Conservation (phyloP, 1,140 invertebrate species). For the Aphaenogaster rudis region DNA sequence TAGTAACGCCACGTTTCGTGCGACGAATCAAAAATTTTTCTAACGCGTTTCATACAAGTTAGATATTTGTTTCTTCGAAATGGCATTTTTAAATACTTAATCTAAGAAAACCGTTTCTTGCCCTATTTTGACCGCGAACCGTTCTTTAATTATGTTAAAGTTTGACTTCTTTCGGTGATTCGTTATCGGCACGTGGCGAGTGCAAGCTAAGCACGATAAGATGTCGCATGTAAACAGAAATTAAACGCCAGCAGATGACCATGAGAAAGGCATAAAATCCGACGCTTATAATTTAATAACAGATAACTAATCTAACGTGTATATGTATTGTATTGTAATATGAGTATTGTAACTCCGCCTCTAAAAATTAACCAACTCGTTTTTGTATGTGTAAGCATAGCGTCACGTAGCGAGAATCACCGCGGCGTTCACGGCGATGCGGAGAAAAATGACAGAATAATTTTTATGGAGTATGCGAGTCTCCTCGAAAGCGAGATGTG, state of each 20-base stretch:
- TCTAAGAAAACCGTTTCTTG: not conserved
- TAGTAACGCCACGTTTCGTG: constrained; percentile 71
- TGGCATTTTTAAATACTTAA: not conserved
- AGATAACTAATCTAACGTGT: constrained; percentile 81
- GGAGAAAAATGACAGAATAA: constrained; percentile 35
- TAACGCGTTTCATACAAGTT: not conserved
- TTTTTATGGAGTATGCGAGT: constrained; percentile 47
- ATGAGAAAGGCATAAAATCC: constrained; percentile 71
- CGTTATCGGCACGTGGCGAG: constrained; percentile 70
- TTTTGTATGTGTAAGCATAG: constrained; percentile 80
- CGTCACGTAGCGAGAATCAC: constrained; percentile 75
- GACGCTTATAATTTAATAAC: constrained; percentile 84
- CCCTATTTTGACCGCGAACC: not conserved
- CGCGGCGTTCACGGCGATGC: constrained; percentile 59
- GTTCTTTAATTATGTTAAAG: constrained; percentile 9
- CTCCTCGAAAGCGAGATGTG: constrained; percentile 46
- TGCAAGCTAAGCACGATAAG: constrained; percentile 65
- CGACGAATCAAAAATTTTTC: constrained; percentile 57
- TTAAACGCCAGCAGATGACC: constrained; percentile 67
- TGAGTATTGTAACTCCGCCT: constrained; percentile 80
- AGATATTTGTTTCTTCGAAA: not conserved
- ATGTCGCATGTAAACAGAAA: constrained; percentile 70
- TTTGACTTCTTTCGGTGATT: constrained; percentile 36
- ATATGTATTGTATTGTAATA: constrained; percentile 83
- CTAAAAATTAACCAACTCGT: constrained; percentile 79